Evolutionary conservation across 2,888 invertebrate genomes (phyloP).

Genomic region (Lacanobia oleracea): DNA sequence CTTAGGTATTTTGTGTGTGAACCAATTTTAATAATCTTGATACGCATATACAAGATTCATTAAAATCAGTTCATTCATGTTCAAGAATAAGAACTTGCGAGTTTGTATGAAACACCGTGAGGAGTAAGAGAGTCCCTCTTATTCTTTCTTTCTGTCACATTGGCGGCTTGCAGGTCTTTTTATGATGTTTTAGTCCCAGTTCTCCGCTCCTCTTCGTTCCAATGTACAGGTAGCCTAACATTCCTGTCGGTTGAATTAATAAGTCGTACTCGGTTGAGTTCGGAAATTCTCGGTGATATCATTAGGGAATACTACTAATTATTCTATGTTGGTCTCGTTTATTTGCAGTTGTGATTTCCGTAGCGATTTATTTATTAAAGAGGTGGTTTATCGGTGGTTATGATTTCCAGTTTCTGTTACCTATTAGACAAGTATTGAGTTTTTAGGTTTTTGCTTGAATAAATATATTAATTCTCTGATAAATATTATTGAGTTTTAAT

Average conservation of each 20-base stretch:
- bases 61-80: too few relatives aligned
- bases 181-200: too few relatives aligned
- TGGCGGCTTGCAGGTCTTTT: too few relatives aligned
- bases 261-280: constrained; percentile 42
- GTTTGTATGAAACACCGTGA: not conserved
- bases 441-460: constrained; percentile 17
- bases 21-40: too few relatives aligned
- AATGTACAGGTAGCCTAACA: constrained; percentile 11
- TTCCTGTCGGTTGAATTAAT: constrained; percentile 54
- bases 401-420: constrained; percentile 15
- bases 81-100: too few relatives aligned
- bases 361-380: constrained; percentile 31
- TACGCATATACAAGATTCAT: too few relatives aligned
- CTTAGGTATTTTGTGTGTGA: too few relatives aligned
- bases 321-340: constrained; percentile 38
- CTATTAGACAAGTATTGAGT: not conserved
- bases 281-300: constrained; percentile 48
- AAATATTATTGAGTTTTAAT: too few relatives aligned
- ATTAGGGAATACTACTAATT: constrained; percentile 57
- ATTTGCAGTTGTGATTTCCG: constrained; percentile 46
- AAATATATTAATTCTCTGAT: not conserved
- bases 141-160: not conserved
- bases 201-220: not conserved
- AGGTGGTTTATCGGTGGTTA: constrained; percentile 8
- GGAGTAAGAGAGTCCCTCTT: too few relatives aligned